phyloP scores from a whole-genome alignment of 2,113 vertebrate species.

The Leptobrachium leishanense region DNA sequence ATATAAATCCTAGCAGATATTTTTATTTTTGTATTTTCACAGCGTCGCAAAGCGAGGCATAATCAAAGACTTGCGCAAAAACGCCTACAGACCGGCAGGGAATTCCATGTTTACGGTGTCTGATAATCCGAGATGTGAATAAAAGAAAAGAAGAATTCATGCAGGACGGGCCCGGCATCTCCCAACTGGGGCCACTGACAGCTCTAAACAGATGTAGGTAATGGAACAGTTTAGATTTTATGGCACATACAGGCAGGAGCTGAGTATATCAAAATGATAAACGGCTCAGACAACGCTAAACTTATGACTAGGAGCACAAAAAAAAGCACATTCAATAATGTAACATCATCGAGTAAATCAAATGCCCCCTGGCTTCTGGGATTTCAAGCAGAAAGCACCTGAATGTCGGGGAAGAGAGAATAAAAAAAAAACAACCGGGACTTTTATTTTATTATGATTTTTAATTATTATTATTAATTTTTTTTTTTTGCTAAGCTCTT shows the following conservation, averaged over 20 bases:
- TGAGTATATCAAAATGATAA: conserved; percentile 50
- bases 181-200: conserved; percentile 46
- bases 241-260: conserved; percentile 43
- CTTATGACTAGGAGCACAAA: conserved; percentile 43
- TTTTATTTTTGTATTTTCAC: background rate
- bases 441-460: no score
- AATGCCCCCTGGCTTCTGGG: conserved; percentile 44
- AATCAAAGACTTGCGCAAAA: conserved; percentile 4
- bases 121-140: conserved; percentile 41
- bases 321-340: conserved; percentile 49
- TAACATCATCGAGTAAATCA: conserved; percentile 49
- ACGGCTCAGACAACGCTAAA: conserved; percentile 41
- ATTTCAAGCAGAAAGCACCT: conserved; percentile 46
- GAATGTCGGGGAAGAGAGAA: conserved; percentile 32
- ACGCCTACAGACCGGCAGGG: background rate
- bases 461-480: no score
- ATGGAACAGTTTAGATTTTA: conserved; percentile 51
- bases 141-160: conserved; percentile 47
- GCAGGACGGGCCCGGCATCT: conserved; percentile 45
- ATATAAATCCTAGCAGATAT: background rate
- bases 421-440: conserved; percentile 6
- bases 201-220: conserved; percentile 50
- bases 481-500: conserved; percentile 33
- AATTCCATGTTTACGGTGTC: conserved; percentile 37
- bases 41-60: background rate